These are phyloP conservation scores for Dorcus hopei DNA, from an alignment of 2,888 invertebrate genomes.

Conservation along the genomic window DNA sequence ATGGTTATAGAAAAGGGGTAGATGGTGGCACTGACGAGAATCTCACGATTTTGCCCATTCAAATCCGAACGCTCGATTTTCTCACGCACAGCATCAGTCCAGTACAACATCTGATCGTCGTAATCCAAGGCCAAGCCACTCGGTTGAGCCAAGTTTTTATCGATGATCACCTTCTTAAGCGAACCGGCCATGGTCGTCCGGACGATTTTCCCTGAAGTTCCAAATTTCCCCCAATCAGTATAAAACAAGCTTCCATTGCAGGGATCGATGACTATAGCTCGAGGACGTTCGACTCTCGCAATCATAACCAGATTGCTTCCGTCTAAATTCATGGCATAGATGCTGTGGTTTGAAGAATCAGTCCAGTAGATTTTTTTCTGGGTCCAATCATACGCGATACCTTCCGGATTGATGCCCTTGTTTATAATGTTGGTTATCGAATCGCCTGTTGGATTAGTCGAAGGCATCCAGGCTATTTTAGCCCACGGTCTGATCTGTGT, in stretches of 20 bases:
- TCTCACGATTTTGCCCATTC: slow-evolving; percentile 81
- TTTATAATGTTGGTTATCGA: slow-evolving; percentile 67
- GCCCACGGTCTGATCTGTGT: slow-evolving; percentile 93
- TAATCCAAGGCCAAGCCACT: slow-evolving; percentile 95
- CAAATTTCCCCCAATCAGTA: slow-evolving; percentile 94
- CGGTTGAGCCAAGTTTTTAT: slow-evolving; percentile 88
- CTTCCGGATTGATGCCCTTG: slow-evolving; percentile 86
- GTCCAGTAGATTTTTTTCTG: slow-evolving; percentile 98
- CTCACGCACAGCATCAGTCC: slow-evolving; percentile 95
- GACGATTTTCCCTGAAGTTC: slow-evolving; percentile 90
- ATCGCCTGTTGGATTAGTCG: slow-evolving; percentile 63
- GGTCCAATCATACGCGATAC: slow-evolving; percentile 96
- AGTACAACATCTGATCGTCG: slow-evolving; percentile 88
- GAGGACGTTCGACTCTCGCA: slow-evolving; percentile 85
- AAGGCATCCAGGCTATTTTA: slow-evolving; percentile 77
- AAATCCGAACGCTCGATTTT: slow-evolving; percentile 91
- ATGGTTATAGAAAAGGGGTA: slow-evolving; percentile 95
- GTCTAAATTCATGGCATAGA: slow-evolving; percentile 91
- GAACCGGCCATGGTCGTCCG: slow-evolving; percentile 96
- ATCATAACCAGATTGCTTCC: slow-evolving; percentile 88
- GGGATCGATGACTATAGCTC: slow-evolving; percentile 95
- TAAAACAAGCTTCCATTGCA: slow-evolving; percentile 94
- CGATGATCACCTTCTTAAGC: slow-evolving; percentile 80
- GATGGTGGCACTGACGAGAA: slow-evolving; percentile 83
- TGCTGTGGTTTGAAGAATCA: slow-evolving; percentile 90